Percentiles rank a stretch among this genome's conserved stretches.
Conservation (phyloP, 2,797 vertebrate species). For the Squalus acanthias region DNA sequence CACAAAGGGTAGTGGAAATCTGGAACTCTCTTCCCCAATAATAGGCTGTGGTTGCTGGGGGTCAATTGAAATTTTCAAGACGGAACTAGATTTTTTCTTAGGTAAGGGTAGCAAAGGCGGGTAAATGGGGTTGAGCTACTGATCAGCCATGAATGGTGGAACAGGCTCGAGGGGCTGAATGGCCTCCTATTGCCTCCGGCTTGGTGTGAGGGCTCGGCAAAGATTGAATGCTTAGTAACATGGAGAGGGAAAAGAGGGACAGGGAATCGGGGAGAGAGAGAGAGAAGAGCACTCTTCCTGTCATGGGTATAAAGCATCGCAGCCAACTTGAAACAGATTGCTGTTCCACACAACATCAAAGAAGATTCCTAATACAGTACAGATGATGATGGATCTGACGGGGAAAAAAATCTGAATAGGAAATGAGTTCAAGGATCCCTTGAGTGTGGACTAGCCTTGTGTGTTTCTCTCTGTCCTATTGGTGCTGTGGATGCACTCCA, state of each 20-base stretch:
- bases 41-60: not conserved
- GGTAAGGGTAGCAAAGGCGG: not conserved
- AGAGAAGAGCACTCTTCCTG: not conserved
- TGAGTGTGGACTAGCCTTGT: not conserved
- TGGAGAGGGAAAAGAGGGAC: not conserved
- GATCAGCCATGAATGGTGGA: not conserved
- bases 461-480: not conserved
- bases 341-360: not conserved
- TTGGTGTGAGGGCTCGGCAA: not conserved
- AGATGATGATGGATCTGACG: not conserved
- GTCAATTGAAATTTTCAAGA: not conserved
- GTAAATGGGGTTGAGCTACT: not conserved
- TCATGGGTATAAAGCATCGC: not conserved
- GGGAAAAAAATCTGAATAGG: not conserved
- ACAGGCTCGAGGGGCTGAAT: not conserved
- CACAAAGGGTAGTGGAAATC: not conserved
- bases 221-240: no score
- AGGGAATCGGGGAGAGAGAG: not conserved
- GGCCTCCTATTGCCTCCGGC: not conserved
- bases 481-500: not conserved
- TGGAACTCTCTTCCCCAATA: not conserved
- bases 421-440: not conserved
- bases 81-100: not conserved
- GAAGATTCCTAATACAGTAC: not conserved
- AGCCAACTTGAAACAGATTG: not conserved